These are phyloP conservation scores for Drosophila saltans DNA, from an alignment of 1,140 invertebrate genomes.

Conservation along the genomic window DNA sequence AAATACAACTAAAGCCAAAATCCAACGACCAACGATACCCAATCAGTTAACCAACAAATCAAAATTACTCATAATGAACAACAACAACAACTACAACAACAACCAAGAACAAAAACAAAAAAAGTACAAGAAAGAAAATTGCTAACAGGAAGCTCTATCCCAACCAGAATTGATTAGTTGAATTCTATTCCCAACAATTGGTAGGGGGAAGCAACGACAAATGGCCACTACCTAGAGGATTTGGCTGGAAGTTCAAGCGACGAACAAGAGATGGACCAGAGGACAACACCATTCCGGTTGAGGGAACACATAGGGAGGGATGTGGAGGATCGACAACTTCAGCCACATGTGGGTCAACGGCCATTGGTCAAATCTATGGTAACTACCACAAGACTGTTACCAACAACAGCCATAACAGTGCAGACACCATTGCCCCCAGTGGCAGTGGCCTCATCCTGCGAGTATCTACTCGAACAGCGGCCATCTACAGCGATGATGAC, in stretches of 20 bases:
- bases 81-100: constrained; percentile 16
- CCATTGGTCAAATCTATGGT: constrained; percentile 49
- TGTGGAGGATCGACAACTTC: constrained; percentile 40
- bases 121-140: constrained; percentile 33
- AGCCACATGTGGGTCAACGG: constrained; percentile 53
- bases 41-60: constrained; percentile 4
- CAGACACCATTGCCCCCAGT: constrained; percentile 39
- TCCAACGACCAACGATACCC: constrained; percentile 5
- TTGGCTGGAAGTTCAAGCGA: constrained; percentile 83
- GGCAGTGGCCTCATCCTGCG: constrained; percentile 74
- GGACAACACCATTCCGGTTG: background rate
- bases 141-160: constrained; percentile 74
- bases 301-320: background rate
- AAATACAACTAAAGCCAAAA: constrained; percentile 4
- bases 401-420: constrained; percentile 65
- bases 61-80: constrained; percentile 33
- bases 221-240: constrained; percentile 83
- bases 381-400: constrained; percentile 52
- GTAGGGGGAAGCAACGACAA: constrained; percentile 83
- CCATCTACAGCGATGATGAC: constrained; percentile 41
- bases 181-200: constrained; percentile 84
- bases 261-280: constrained; percentile 36
- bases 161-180: constrained; percentile 84
- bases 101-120: background rate
- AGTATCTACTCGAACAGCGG: constrained; percentile 82